Conservation (phyloP, 2,888 invertebrate species). For the Ophion ventricosus region DNA sequence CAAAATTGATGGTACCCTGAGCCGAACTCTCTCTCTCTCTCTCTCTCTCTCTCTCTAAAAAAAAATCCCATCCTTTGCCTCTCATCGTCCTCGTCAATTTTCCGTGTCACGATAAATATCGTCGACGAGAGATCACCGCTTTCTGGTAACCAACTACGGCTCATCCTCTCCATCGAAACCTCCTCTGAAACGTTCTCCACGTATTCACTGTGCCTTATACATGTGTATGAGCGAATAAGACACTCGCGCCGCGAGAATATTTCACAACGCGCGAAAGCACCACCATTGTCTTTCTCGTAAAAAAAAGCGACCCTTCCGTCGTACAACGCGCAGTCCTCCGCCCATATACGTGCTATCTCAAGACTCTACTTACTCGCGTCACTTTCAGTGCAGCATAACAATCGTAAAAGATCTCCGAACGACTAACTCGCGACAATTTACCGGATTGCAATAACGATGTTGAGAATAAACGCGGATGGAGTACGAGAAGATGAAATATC, state of each 20-base stretch:
- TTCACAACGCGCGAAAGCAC: neutral
- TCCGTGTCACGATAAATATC: neutral
- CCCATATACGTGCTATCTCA: neutral
- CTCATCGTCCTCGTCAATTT: neutral
- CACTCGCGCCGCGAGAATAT: constrained; percentile 28
- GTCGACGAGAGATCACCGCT: neutral
- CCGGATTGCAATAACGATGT: constrained; percentile 19
- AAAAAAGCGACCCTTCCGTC: constrained; percentile 6
- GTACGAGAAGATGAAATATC: constrained; percentile 29
- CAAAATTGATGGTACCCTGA: neutral
- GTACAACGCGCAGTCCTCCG: too few relatives aligned
- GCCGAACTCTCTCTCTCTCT: neutral
- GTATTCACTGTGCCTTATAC: constrained; percentile 1
- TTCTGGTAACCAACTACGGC: constrained; percentile 35
- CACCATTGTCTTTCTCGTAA: constrained; percentile 35
- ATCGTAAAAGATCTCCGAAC: constrained; percentile 14
- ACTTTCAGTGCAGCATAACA: neutral
- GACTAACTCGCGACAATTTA: neutral
- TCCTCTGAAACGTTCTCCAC: neutral
- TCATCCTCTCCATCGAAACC: neutral
- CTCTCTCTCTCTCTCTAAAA: neutral
- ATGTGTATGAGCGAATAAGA: constrained; percentile 13
- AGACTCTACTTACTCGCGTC: neutral
- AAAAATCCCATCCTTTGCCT: neutral
- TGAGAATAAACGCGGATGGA: constrained; percentile 14